These are phyloP conservation scores for Volucella bombylans DNA, from an alignment of 2,888 invertebrate species.

Conservation along the genomic window DNA sequence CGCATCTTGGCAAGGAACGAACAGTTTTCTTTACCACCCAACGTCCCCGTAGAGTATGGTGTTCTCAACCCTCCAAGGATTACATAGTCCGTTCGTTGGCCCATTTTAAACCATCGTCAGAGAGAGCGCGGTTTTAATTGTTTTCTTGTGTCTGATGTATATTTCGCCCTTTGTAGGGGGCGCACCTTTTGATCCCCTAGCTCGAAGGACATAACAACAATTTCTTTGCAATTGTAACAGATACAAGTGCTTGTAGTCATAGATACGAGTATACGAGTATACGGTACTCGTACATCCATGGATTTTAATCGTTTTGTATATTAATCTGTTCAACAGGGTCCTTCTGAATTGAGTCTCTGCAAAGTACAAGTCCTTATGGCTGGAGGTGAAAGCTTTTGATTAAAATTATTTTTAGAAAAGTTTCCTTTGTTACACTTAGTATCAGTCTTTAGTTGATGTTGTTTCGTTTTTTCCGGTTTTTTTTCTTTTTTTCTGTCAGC, in stretches of 20 bases:
- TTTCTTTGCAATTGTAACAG: conserved; percentile 15
- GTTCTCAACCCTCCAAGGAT: background rate
- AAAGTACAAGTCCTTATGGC: background rate
- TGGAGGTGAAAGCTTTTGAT: conserved; percentile 33
- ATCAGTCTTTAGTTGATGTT: background rate
- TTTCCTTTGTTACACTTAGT: too few species aligned
- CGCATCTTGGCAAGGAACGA: conserved; percentile 41
- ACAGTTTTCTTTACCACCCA: background rate
- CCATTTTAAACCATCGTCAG: conserved; percentile 25
- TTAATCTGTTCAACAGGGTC: too few species aligned
- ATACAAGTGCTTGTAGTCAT: background rate
- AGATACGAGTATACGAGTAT: too few species aligned
- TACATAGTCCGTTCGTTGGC: conserved; percentile 38
- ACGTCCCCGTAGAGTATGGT: too few species aligned
- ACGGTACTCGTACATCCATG: too few species aligned
- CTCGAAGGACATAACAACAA: conserved; percentile 1
- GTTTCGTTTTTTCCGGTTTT: background rate
- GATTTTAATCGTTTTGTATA: too few species aligned
- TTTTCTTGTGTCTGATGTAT: conserved; percentile 46
- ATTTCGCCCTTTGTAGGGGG: conserved; percentile 27
- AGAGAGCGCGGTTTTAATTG: conserved; percentile 45
- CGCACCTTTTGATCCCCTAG: conserved; percentile 33
- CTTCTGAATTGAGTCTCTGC: too few species aligned
- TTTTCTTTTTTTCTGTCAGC: background rate
- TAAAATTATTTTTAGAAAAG: conserved; percentile 22